These are phyloP conservation scores for Origma solitaria DNA, from an alignment of 2,113 vertebrate genomes.

Conservation along the genomic window DNA sequence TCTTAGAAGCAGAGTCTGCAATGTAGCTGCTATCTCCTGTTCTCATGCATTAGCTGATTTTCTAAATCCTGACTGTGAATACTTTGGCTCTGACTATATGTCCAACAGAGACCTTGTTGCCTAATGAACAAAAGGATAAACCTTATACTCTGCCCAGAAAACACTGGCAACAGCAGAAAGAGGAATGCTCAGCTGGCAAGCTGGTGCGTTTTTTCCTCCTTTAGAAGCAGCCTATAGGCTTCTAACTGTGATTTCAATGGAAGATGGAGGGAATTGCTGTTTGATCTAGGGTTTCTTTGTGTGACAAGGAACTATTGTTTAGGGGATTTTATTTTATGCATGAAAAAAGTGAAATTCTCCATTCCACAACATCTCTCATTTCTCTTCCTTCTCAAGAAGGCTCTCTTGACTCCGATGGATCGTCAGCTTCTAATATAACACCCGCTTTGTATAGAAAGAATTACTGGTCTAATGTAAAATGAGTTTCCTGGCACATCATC, in stretches of 20 bases:
- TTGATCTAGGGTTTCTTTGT: background rate
- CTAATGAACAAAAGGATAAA: background rate
- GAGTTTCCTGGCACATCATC: slow-evolving; percentile 25
- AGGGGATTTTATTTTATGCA: background rate
- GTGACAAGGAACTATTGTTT: background rate
- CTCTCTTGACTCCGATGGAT: background rate
- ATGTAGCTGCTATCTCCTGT: background rate
- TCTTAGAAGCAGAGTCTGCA: background rate
- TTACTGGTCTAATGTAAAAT: slow-evolving; percentile 9
- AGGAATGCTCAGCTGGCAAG: background rate
- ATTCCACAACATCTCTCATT: background rate
- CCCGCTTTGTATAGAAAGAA: background rate
- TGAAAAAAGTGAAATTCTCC: background rate
- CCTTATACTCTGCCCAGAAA: background rate
- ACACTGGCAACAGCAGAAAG: background rate
- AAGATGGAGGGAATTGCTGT: background rate
- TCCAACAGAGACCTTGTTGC: background rate
- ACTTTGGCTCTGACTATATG: background rate
- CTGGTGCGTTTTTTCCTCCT: background rate
- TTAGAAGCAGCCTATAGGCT: background rate
- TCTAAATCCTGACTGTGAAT: background rate
- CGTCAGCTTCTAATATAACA: background rate
- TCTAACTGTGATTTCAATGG: background rate
- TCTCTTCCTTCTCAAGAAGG: background rate
- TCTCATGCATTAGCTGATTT: background rate